Percentiles rank a stretch among this genome's conserved stretches.
Evolutionary conservation across 2,888 invertebrate genomes (phyloP).

Genomic region (Heterodera filipjevi): DNA sequence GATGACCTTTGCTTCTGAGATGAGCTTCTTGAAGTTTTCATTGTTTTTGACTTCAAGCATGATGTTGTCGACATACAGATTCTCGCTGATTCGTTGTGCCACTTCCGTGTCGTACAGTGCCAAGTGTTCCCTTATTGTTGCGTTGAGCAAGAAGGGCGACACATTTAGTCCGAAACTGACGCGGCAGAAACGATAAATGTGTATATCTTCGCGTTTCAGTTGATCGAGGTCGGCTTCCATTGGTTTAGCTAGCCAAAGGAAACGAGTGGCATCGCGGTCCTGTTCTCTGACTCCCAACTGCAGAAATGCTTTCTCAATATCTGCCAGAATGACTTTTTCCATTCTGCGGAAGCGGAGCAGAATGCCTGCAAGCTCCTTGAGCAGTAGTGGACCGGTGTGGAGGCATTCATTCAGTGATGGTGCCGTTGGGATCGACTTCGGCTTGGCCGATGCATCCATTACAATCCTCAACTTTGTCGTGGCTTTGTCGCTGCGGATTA

Average conservation of each 20-base stretch:
- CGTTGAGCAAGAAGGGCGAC: constrained; percentile 23
- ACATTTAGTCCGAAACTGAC: constrained; percentile 26
- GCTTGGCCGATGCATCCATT: constrained; percentile 23
- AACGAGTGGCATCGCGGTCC: constrained; percentile 31
- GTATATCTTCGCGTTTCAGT: neutral
- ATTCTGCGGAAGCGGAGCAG: constrained; percentile 18
- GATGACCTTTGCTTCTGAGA: neutral
- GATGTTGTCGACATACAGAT: constrained; percentile 42
- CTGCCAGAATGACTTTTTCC: neutral
- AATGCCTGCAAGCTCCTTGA: constrained; percentile 17
- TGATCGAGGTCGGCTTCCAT: neutral
- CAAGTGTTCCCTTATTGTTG: neutral
- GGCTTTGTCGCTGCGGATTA: constrained; percentile 23
- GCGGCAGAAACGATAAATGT: constrained; percentile 18
- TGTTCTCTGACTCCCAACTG: constrained; percentile 16
- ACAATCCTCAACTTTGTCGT: constrained; percentile 18
- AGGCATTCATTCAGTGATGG: constrained; percentile 31
- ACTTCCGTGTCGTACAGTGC: neutral
- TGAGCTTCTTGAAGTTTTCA: neutral
- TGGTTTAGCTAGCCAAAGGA: constrained; percentile 25
- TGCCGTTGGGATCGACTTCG: neutral
- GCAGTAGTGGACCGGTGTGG: constrained; percentile 23
- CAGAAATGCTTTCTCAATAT: constrained; percentile 32
- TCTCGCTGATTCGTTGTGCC: constrained; percentile 12
- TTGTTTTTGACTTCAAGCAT: neutral